Evolutionary conservation across 2,797 vertebrate genomes (phyloP).

Genomic region (Poeciliopsis presidionis): DNA sequence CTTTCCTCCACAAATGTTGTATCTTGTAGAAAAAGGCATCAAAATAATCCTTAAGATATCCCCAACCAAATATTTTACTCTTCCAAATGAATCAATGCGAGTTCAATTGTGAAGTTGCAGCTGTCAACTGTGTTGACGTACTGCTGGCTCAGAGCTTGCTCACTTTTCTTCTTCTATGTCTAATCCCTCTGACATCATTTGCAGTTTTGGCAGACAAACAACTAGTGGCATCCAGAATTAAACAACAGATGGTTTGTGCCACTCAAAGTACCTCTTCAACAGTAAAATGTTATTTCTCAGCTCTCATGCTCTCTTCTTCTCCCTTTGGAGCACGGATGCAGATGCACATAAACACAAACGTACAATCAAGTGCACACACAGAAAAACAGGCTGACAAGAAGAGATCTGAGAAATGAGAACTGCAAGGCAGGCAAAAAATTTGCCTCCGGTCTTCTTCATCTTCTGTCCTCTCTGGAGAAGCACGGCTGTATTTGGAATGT

Average conservation of each 20-base stretch:
- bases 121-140: slow-evolving; percentile 47
- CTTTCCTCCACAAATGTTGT: not conserved
- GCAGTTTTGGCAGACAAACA: slow-evolving; percentile 53
- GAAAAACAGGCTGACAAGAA: slow-evolving; percentile 37
- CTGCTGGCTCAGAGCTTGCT: slow-evolving; percentile 48
- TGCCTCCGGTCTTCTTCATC: slow-evolving; percentile 65
- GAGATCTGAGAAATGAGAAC: slow-evolving; percentile 65
- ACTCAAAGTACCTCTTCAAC: slow-evolving; percentile 59
- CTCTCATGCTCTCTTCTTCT: slow-evolving; percentile 13
- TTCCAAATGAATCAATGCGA: slow-evolving; percentile 48
- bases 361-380: slow-evolving; percentile 14
- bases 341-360: slow-evolving; percentile 17
- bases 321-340: slow-evolving; percentile 30
- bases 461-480: slow-evolving; percentile 38
- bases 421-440: slow-evolving; percentile 67
- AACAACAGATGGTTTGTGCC: slow-evolving; percentile 68
- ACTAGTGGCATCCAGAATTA: slow-evolving; percentile 52
- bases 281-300: slow-evolving; percentile 60
- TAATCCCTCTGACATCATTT: slow-evolving; percentile 53
- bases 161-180: slow-evolving; percentile 48
- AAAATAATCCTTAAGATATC: slow-evolving; percentile 12
- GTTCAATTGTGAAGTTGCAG: slow-evolving; percentile 43
- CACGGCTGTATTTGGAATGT: slow-evolving; percentile 48
- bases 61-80: slow-evolving; percentile 47
- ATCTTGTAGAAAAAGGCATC: not conserved